These are phyloP conservation scores for Hoplostethus atlanticus DNA, from an alignment of 2,797 vertebrate genomes.

Conservation along the genomic window DNA sequence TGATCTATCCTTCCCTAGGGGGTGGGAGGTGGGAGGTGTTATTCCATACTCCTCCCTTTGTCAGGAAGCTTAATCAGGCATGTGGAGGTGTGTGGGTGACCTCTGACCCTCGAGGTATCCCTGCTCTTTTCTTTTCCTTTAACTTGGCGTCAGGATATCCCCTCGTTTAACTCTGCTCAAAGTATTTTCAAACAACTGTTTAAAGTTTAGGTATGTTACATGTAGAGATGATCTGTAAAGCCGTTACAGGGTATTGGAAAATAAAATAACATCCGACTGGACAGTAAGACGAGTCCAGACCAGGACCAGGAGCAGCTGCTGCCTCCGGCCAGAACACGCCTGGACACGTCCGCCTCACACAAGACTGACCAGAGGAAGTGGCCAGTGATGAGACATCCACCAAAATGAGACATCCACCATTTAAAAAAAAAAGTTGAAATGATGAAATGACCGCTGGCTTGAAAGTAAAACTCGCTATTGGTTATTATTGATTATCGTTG, in stretches of 20 bases:
- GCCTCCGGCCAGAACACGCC: neutral
- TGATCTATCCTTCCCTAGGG: constrained; percentile 20
- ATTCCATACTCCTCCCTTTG: constrained; percentile 33
- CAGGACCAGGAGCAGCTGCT: neutral
- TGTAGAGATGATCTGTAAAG: too few species aligned
- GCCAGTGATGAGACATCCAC: too few species aligned
- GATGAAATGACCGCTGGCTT: too few species aligned
- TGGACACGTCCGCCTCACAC: neutral
- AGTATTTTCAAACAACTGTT: neutral
- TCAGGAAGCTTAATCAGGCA: constrained; percentile 69
- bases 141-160: constrained; percentile 43
- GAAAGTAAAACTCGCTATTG: too few species aligned
- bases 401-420: too few species aligned
- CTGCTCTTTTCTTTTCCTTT: constrained; percentile 51
- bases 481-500: too few species aligned
- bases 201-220: constrained; percentile 16
- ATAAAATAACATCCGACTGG: neutral
- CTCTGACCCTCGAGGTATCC: constrained; percentile 59
- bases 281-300: neutral
- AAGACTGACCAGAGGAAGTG: too few species aligned
- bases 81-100: constrained; percentile 66
- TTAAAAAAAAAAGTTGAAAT: too few species aligned
- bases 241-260: too few species aligned
- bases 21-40: constrained; percentile 22
- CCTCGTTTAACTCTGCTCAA: constrained; percentile 46